Conservation (phyloP, 2,797 vertebrate genomes). For the Todus mexicanus region DNA sequence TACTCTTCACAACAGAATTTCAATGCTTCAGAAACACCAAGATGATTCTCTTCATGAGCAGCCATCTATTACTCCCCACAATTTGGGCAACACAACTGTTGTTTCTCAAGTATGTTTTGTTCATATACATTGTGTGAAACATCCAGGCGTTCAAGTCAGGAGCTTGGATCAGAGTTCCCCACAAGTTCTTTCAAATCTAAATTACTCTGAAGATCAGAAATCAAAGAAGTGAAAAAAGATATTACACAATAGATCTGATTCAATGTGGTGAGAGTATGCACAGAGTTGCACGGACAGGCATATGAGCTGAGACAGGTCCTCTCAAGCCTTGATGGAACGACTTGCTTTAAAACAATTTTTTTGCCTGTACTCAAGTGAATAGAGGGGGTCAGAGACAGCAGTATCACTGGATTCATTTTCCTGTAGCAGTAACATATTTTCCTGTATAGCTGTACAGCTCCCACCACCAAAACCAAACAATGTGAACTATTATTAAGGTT, state of each 20-base stretch:
- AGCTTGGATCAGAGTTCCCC: not conserved
- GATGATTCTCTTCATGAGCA: not conserved
- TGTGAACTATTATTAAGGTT: not conserved
- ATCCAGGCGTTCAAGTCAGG: not conserved
- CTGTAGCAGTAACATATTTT: not conserved
- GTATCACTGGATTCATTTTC: not conserved
- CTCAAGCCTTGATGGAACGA: not conserved
- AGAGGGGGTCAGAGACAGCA: not conserved
- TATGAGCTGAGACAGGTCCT: not conserved
- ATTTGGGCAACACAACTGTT: not conserved
- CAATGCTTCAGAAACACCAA: not conserved
- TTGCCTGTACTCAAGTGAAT: not conserved
- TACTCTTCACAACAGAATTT: not conserved
- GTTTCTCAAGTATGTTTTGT: not conserved
- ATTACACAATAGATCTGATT: not conserved
- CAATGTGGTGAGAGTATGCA: not conserved
- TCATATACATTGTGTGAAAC: not conserved
- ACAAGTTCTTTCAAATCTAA: not conserved
- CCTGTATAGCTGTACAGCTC: not conserved
- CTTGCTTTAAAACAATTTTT: not conserved
- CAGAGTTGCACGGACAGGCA: not conserved
- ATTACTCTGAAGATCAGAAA: not conserved
- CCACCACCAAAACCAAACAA: not conserved
- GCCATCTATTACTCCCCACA: not conserved
- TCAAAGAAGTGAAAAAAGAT: not conserved